Base-by-base conservation (phyloP, 2,888 invertebrate genomes). In the Lepidocyrtinus sp. region DNA sequence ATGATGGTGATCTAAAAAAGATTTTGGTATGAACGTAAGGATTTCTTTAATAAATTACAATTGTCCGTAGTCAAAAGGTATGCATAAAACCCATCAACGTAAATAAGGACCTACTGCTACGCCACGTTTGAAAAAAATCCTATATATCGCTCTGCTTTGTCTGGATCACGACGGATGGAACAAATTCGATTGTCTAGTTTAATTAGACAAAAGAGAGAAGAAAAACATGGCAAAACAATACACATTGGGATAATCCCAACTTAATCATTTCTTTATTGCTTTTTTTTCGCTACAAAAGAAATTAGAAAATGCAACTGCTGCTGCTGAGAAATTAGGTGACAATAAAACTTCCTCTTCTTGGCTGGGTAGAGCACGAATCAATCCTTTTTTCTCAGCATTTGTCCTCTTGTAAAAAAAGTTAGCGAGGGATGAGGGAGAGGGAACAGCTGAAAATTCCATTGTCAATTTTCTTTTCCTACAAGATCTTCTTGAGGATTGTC, bases 111-210 rank as follows among this genome's bases (percentile, higher is more conserved):
- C 36, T 36, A 36, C 36, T 36, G 36, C 36, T 36, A 36, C 5
- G 36, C 36, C 36, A 36, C 12, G 5, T 36, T 36, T 36, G 12
- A 36, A 36, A 36, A 36, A 36, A 36, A 7, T 36, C 36, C 12
- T 12, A 5, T 36, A 36, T 64, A 65, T 17, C 1, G 27, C 21
- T 17, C 17, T 65, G 22, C 26, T 17, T 36, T 50, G 24, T 17
- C 9, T 70, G n/a, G 25, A 61, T 9, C 27, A 27, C 22, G 65
- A 70, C 19, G 70, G 70, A 76, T 70, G 76, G 76, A 76, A 76
- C 76, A 70, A 76, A 76, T 76, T 76, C 64, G 76, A 76, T 70
- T 76, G 76, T 76, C 76, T 69, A 70, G 70, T 76, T 70, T 76
- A 76, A 76, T 76, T 76, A 76, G 70, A 76, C 70, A 76, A 76